phyloP scores from a whole-genome alignment of 1,140 invertebrate species.

The Odontomachus brunneus region DNA sequence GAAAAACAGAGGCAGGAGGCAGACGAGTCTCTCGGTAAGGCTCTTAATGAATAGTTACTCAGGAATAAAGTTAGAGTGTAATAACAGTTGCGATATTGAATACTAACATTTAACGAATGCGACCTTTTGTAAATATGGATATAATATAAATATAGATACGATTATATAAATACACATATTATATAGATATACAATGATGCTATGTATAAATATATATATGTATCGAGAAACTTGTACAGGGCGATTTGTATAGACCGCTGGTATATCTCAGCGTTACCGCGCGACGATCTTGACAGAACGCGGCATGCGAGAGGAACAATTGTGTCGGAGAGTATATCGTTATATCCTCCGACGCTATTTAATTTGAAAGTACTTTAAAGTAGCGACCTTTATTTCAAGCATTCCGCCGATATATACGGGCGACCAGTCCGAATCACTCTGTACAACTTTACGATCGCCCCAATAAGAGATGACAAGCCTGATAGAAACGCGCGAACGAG shows the following conservation, averaged over 20 bases:
- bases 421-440: conserved; percentile 43
- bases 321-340: too few species aligned
- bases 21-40: conserved; percentile 69
- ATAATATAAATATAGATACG: conserved; percentile 77
- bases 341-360: neutral
- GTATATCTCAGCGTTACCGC: neutral
- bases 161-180: conserved; percentile 45
- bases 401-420: conserved; percentile 7
- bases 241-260: conserved; percentile 10
- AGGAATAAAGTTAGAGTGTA: conserved; percentile 81
- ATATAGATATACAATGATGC: neutral
- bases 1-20: conserved; percentile 9
- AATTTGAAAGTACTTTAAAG: neutral
- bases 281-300: neutral
- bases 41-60: conserved; percentile 81
- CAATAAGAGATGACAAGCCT: conserved; percentile 72
- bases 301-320: neutral
- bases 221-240: conserved; percentile 58
- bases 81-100: conserved; percentile 80
- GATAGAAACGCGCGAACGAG: conserved; percentile 53
- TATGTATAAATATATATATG: conserved; percentile 25
- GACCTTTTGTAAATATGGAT: conserved; percentile 82
- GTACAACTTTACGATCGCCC: conserved; percentile 66
- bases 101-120: conserved; percentile 78
- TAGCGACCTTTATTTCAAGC: neutral